phyloP scores from a whole-genome alignment of 2,888 invertebrate species.

The Teleiodes luculella region DNA sequence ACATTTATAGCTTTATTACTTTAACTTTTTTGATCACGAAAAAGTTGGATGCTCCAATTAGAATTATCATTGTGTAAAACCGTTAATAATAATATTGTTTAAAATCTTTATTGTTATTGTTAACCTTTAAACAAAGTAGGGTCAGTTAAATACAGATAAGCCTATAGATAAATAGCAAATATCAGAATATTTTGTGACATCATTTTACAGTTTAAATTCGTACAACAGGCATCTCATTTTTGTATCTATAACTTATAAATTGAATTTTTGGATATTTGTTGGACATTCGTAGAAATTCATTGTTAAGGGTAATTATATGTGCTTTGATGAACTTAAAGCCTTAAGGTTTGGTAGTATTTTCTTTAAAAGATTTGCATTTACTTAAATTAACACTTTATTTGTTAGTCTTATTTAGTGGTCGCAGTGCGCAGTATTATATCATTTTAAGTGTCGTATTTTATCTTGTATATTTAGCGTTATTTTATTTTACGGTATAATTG shows the following conservation, averaged over 20 bases:
- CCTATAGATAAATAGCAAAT: conserved; percentile 17
- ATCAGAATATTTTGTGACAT: conserved; percentile 15
- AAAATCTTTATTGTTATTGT: conserved; percentile 18
- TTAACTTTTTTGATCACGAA: neutral
- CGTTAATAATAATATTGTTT: neutral
- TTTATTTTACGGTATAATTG: conserved; percentile 16
- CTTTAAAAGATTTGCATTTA: conserved; percentile 34
- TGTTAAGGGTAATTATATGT: no score
- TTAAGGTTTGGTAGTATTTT: conserved; percentile 26
- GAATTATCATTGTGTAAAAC: neutral
- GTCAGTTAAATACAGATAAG: conserved; percentile 17
- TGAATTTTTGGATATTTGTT: no score
- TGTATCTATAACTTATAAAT: no score
- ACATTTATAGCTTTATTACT: neutral
- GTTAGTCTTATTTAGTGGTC: conserved; percentile 10
- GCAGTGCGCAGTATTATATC: conserved; percentile 2
- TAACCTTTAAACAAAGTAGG: conserved; percentile 22
- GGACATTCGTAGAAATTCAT: no score
- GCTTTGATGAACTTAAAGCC: no score
- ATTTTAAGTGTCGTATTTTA: neutral
- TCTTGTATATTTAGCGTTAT: conserved; percentile 2
- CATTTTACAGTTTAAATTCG: neutral
- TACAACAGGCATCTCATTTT: no score
- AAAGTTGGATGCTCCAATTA: neutral
- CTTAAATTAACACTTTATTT: conserved; percentile 22